phyloP scores from a whole-genome alignment of 2,888 invertebrate species.

The Tetranychus piercei region DNA sequence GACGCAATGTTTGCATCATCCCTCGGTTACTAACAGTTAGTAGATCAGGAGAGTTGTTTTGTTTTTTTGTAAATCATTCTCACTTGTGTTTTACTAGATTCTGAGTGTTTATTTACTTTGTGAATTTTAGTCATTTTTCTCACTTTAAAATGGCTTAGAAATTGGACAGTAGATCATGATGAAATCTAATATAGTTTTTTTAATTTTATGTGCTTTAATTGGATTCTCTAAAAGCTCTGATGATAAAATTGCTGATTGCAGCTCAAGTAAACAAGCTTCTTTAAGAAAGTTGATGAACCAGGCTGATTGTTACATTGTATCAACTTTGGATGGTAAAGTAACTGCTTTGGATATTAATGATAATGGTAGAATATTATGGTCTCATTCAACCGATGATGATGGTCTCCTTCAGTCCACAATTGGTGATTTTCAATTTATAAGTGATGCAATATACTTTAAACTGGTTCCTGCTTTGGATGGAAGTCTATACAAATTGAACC shows the following conservation, averaged over 20 bases:
- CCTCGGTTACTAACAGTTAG: too few species aligned
- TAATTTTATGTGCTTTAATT: neutral
- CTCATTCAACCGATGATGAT: conserved; percentile 47
- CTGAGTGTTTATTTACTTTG: too few species aligned
- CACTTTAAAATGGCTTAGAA: too few species aligned
- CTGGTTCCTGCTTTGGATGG: conserved; percentile 85
- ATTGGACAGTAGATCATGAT: neutral
- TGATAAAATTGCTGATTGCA: neutral
- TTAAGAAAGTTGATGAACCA: conserved; percentile 10
- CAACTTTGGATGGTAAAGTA: conserved; percentile 72
- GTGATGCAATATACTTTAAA: conserved; percentile 64
- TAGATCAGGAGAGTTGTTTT: too few species aligned
- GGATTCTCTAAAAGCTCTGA: neutral
- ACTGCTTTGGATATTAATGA: conserved; percentile 53
- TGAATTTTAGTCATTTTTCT: too few species aligned
- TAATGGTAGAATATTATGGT: conserved; percentile 53
- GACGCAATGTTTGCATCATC: too few species aligned
- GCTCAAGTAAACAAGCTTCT: neutral
- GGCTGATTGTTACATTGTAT: conserved; percentile 41
- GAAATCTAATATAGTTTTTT: neutral
- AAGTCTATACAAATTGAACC: conserved; percentile 74
- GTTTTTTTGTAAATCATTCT: too few species aligned
- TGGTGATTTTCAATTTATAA: conserved; percentile 62
- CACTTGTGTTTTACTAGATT: too few species aligned
- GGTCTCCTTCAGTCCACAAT: conserved; percentile 69